Conservation (phyloP, 2,888 invertebrate genomes). For the Norana najaformis region DNA sequence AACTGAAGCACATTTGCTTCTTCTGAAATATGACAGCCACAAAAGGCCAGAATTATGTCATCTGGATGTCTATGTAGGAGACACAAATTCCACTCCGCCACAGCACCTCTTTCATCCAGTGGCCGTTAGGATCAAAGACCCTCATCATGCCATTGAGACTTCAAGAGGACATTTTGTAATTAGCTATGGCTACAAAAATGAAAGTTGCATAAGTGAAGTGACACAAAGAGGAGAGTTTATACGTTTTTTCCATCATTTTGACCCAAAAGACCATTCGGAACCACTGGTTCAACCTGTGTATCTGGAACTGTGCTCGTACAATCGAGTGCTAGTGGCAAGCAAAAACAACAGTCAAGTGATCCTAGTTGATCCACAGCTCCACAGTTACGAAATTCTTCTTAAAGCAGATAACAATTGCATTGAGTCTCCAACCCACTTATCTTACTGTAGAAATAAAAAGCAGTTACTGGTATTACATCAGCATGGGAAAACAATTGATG, state of each 20-base stretch:
- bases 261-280: neutral
- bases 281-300: neutral
- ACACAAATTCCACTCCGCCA: neutral
- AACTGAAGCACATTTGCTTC: neutral
- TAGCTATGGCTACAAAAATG: neutral
- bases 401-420: neutral
- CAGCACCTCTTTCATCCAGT: neutral
- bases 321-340: slow-evolving; percentile 1
- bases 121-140: neutral
- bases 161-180: neutral
- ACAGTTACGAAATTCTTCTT: slow-evolving; percentile 5
- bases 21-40: slow-evolving; percentile 5
- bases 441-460: neutral
- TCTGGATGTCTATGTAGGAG: slow-evolving; percentile 13
- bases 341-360: neutral
- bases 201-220: neutral
- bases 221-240: neutral
- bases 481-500: neutral
- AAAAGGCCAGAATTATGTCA: neutral
- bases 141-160: slow-evolving; percentile 13
- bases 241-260: slow-evolving; percentile 2
- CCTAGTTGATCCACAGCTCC: neutral
- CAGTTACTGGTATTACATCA: slow-evolving; percentile 13
- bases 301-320: neutral
- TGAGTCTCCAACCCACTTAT: neutral